Percentiles rank a stretch among this genome's conserved stretches.
These are phyloP conservation scores for Xenentodon cancila DNA, from an alignment of 2,797 vertebrate species.

Conservation along the genomic window DNA sequence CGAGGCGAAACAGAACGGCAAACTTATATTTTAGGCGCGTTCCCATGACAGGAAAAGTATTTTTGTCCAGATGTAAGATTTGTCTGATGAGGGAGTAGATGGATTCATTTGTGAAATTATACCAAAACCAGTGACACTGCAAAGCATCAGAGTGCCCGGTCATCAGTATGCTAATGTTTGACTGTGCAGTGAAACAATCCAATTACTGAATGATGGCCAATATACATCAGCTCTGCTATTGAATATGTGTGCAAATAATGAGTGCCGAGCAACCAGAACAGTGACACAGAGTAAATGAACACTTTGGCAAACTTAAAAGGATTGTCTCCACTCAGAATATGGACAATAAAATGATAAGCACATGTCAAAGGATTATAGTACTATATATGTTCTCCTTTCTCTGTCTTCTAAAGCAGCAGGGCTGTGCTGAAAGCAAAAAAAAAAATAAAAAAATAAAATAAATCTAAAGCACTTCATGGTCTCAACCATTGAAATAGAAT, in stretches of 20 bases:
- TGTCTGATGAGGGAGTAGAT: constrained; percentile 33
- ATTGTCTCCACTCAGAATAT: constrained; percentile 64
- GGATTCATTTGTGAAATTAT: constrained; percentile 52
- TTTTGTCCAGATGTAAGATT: constrained; percentile 30
- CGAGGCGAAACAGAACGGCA: constrained; percentile 36
- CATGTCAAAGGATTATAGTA: constrained; percentile 46
- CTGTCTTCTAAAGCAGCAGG: constrained; percentile 59
- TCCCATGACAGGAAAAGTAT: constrained; percentile 20
- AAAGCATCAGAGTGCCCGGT: constrained; percentile 50
- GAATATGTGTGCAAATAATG: constrained; percentile 67
- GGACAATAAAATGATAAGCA: constrained; percentile 52
- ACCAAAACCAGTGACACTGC: constrained; percentile 48
- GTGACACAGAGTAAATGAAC: constrained; percentile 64
- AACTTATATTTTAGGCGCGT: constrained; percentile 17
- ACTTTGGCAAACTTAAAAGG: constrained; percentile 75
- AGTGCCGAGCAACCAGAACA: constrained; percentile 55
- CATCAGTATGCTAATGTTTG: constrained; percentile 68
- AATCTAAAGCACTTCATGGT: constrained; percentile 58
- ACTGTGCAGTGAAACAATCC: constrained; percentile 65
- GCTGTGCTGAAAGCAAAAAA: constrained; percentile 58
- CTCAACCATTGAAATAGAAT: constrained; percentile 55
- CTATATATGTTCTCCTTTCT: constrained; percentile 37
- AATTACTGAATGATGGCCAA: constrained; percentile 68
- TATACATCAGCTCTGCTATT: constrained; percentile 61
- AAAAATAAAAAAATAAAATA: constrained; percentile 18